Conservation (phyloP, 2,888 invertebrate species). For the Troglohyphantes excavatus region DNA sequence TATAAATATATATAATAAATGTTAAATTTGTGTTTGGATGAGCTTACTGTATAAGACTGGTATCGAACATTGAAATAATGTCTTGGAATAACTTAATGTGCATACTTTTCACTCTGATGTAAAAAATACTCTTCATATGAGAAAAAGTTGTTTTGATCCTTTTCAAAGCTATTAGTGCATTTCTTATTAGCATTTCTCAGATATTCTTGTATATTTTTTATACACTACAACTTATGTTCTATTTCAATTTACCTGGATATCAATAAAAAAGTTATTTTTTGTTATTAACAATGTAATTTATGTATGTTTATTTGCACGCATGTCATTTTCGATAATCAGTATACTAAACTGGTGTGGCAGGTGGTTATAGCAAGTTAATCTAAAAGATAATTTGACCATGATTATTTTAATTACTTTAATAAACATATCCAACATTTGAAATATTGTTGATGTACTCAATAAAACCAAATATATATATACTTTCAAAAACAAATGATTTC, state of each 20-base stretch:
- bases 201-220: not conserved
- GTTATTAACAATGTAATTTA: too few species aligned
- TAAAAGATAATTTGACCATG: too few species aligned
- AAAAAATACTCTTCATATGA: not conserved
- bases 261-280: not conserved
- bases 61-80: not conserved
- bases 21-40: not conserved
- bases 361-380: too few species aligned
- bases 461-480: too few species aligned
- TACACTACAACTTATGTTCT: not conserved
- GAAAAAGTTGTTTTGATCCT: not conserved
- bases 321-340: too few species aligned
- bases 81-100: not conserved
- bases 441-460: too few species aligned
- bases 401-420: too few species aligned
- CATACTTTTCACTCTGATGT: not conserved
- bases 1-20: too few species aligned
- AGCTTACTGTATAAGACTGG: not conserved
- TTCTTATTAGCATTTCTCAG: not conserved
- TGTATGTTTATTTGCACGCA: too few species aligned
- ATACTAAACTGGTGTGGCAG: too few species aligned
- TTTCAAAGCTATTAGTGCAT: not conserved
- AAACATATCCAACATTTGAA: too few species aligned
- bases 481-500: too few species aligned
- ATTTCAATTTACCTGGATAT: not conserved